phyloP scores from a whole-genome alignment of 2,797 vertebrate species.

The Hylomyscus alleni region DNA sequence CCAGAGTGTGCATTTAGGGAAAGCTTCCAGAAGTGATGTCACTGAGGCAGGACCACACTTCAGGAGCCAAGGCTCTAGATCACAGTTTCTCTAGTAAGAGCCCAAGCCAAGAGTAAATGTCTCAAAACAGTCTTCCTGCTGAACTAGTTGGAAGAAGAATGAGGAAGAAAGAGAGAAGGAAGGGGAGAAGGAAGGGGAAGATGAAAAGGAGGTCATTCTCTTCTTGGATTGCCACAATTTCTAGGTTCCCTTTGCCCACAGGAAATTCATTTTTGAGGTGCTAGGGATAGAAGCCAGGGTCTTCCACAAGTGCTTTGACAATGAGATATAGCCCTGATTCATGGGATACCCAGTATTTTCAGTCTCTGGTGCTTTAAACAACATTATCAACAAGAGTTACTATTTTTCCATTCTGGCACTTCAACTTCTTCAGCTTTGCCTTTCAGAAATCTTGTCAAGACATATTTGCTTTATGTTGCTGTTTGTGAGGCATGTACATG shows the following conservation, averaged over 20 bases:
- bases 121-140: slow-evolving; percentile 4
- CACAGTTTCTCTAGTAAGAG: background rate
- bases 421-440: background rate
- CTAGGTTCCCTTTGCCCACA: background rate
- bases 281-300: background rate
- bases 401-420: background rate
- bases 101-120: background rate
- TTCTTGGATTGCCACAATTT: background rate
- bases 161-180: no score
- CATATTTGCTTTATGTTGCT: background rate
- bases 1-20: background rate
- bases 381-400: background rate
- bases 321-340: background rate
- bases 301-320: background rate
- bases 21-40: background rate
- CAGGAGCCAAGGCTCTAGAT: slow-evolving; percentile 1
- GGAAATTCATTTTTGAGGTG: background rate
- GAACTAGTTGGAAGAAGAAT: background rate
- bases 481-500: background rate
- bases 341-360: slow-evolving; percentile 9
- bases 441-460: slow-evolving; percentile 2
- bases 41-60: background rate
- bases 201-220: background rate
- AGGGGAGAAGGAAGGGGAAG: background rate
- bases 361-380: background rate